These are phyloP conservation scores for Pissodes strobi DNA, from an alignment of 1,140 invertebrate species.

Conservation along the genomic window DNA sequence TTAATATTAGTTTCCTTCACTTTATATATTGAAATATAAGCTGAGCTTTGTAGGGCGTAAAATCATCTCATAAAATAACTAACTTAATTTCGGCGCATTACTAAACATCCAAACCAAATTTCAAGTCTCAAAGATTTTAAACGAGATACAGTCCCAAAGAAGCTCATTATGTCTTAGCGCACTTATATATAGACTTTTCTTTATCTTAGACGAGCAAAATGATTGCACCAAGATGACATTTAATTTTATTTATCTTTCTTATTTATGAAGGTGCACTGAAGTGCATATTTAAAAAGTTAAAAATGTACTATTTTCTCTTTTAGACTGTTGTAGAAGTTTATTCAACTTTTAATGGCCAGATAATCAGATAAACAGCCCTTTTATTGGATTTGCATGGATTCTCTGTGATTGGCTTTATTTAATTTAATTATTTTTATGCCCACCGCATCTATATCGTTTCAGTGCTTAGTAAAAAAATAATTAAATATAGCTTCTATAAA, in stretches of 20 bases:
- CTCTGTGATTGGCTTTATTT: background rate
- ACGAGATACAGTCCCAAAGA: too few species aligned
- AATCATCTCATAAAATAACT: too few species aligned
- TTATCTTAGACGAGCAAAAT: slow-evolving; percentile 27
- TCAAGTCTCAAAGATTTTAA: too few species aligned
- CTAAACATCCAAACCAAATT: too few species aligned
- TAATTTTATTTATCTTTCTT: slow-evolving; percentile 31
- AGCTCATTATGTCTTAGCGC: slow-evolving; percentile 27
- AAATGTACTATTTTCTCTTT: too few species aligned
- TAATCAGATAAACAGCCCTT: background rate
- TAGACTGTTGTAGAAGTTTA: too few species aligned
- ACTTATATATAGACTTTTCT: slow-evolving; percentile 35
- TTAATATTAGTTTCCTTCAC: too few species aligned
- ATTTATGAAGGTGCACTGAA: background rate
- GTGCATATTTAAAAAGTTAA: background rate
- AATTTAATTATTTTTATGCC: slow-evolving; percentile 12
- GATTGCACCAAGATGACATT: slow-evolving; percentile 12
- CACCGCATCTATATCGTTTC: too few species aligned
- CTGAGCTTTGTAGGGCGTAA: too few species aligned
- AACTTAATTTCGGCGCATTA: too few species aligned
- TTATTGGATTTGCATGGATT: slow-evolving; percentile 10
- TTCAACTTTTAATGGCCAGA: slow-evolving; percentile 3
- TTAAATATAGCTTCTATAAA: background rate
- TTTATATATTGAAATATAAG: too few species aligned
- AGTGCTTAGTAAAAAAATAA: slow-evolving; percentile 5